Conservation (phyloP, 1,140 invertebrate genomes). For the Plectrocnemia conspersa region DNA sequence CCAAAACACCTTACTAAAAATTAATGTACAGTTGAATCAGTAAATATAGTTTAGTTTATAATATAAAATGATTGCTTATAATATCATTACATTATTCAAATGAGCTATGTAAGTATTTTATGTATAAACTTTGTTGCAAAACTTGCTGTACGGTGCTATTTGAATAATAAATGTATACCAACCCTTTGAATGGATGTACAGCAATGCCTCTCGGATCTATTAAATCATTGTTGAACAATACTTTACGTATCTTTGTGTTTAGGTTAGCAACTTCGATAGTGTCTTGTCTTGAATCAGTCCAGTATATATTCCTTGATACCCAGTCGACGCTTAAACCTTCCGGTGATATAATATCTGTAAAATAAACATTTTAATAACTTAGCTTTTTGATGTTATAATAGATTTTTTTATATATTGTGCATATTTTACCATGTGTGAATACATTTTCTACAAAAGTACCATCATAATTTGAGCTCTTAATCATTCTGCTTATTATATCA, state of each 20-base stretch:
- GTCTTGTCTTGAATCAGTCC: conserved; percentile 88
- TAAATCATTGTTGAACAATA: conserved; percentile 71
- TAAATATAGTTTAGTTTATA: neutral
- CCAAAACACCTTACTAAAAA: conserved; percentile 87
- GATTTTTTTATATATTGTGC: neutral
- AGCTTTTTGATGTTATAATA: neutral
- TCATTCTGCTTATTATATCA: conserved; percentile 73
- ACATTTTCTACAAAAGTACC: conserved; percentile 64
- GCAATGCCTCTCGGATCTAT: conserved; percentile 91
- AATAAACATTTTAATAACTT: conserved; percentile 1
- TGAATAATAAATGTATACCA: conserved; percentile 37
- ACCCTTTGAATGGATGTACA: conserved; percentile 86
- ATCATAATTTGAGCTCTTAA: conserved; percentile 70
- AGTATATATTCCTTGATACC: conserved; percentile 87
- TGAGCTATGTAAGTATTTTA: conserved; percentile 13
- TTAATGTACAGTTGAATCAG: neutral
- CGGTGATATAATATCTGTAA: conserved; percentile 72
- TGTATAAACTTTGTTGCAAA: neutral
- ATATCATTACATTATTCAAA: conserved; percentile 18
- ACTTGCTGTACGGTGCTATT: conserved; percentile 1
- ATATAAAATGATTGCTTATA: conserved; percentile 1
- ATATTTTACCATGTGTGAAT: conserved; percentile 53
- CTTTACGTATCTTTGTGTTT: conserved; percentile 69
- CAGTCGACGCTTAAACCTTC: conserved; percentile 94
- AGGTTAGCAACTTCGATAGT: conserved; percentile 88